Percentiles rank a stretch among this genome's conserved stretches.
Conservation (phyloP, 2,888 invertebrate genomes). For the Coelopa pilipes region DNA sequence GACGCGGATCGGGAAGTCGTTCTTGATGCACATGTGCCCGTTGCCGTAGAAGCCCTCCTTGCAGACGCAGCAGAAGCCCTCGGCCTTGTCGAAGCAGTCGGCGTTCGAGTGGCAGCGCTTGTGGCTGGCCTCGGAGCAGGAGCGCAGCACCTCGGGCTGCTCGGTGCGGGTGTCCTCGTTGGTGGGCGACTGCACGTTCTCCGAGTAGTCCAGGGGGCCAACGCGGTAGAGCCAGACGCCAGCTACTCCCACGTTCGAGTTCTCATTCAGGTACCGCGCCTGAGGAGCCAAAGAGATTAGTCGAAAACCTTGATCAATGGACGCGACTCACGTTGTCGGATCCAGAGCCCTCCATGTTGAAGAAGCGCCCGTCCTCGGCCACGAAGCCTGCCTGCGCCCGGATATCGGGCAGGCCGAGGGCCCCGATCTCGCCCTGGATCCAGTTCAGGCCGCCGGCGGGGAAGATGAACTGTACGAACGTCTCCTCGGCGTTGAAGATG, state of each 20-base stretch:
- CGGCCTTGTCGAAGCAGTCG: conserved; percentile 81
- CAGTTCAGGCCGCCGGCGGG: conserved; percentile 90
- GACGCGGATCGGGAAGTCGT: conserved; percentile 85
- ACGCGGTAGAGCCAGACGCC: conserved; percentile 90
- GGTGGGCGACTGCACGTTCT: conserved; percentile 78
- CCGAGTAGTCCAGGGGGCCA: conserved; percentile 73
- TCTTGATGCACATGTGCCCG: conserved; percentile 87
- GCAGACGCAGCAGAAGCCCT: conserved; percentile 92
- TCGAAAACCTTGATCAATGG: background rate
- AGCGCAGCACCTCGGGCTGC: conserved; percentile 58
- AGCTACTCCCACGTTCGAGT: conserved; percentile 85
- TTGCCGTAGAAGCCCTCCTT: conserved; percentile 89
- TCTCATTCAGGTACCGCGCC: conserved; percentile 71
- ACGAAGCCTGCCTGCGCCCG: conserved; percentile 94
- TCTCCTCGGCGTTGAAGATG: conserved; percentile 69
- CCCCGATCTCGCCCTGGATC: conserved; percentile 83
- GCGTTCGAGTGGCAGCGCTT: conserved; percentile 85
- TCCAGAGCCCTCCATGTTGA: conserved; percentile 86
- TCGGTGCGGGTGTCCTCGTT: conserved; percentile 67
- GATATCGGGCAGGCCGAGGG: conserved; percentile 85
- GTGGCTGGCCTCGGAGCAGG: conserved; percentile 74
- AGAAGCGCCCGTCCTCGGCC: conserved; percentile 81
- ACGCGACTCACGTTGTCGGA: conserved; percentile 78
- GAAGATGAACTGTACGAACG: conserved; percentile 89
- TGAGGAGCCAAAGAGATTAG: conserved; percentile 42